Base-by-base conservation (phyloP, 2,113 vertebrate species). In the Clarias magur region DNA sequence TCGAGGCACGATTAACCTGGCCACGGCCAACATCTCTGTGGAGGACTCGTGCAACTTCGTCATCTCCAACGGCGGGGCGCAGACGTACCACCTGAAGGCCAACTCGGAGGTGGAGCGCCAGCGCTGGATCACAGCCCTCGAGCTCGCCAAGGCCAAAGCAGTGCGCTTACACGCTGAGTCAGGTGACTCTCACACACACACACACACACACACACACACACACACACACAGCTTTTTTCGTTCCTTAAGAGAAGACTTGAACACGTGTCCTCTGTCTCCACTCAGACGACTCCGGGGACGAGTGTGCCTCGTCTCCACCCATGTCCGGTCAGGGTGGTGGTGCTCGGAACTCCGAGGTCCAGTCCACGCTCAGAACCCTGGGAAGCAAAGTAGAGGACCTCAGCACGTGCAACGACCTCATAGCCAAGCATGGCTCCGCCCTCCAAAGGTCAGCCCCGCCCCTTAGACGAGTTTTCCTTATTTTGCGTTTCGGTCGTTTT, bases 21-120 rank as follows among this genome's bases (percentile, higher is more conserved):
- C 98, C 84, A 99, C 98, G 0, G 98, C 98, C 90, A 98, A 98
- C 90, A 99, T 99, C 88, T 94, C 94, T 0, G 98, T 99, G 91
- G 98, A 99, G 90, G 98, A 99, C 85, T 99, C 97, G 0, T 99
- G 98, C 86, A 99, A 98, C 91, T 99, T 99, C 89, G 96, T 99
- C 79, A 99, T 99, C 91, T 99, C 98, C 85, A 99, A 99, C 0
- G 98, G 98, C 0, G 98, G 98, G 0, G 97, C 98, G 0, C 98
- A 99, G 93, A 99, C 97, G 34, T 99, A 99, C 91, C 98, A 99
- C 90, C 92, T 99, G 85, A 99, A 99, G 91, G 97, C 98, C 68
- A 99, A 95, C 93, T 97, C 98, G 0, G 98, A 99, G 89, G 96
- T 99, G 70, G 98, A 99, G 90, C 94, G 98, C 27, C 98, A 99